Base-by-base conservation (phyloP, 2,797 vertebrate genomes). In the Microcaecilia unicolor region DNA sequence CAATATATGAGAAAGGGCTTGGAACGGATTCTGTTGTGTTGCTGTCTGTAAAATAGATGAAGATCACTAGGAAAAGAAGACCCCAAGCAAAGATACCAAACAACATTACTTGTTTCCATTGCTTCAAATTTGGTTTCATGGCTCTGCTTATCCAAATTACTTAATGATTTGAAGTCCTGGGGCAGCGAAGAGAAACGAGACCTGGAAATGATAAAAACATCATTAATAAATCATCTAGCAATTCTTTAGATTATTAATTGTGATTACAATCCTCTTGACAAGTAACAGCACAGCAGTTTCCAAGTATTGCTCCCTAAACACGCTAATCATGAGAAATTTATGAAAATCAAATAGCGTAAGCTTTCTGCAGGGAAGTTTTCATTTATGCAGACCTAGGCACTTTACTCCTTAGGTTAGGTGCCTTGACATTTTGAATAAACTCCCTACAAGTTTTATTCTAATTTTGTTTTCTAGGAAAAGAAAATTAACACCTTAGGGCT, bases 31-130 rank as follows among this genome's bases (percentile, higher is more conserved):
- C 85, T 6, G 88, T 84, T 24, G 87, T 81, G 41, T 78, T 87
- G 46, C 78, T 85, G 41, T 98, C 92, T 44, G 94, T 85, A 61
- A 97, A 96, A 75, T 95, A 97, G 14, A 96, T 85, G 61, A 99
- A 91, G 46, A 98, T 82, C 19, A 72, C 88, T 30, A 98, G 60
- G 60, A 97, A 94, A 41, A 97, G 62, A 34, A 99, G 74, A n/a
- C 77, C 91, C 96, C 96, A 99, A 15, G 82, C 87, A 47, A 97
- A 81, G 67, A 97, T 90, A 35, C 87, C 88, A 42, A 85, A 80
- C 43, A 99, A 80, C 75, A 87, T 85, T 37, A 95, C 65, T 72
- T 85, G 82, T 70, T 93, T 81, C 93, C 96, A 98, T 73, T 80
- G 83, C 45, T 83, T 85, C 72, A 85, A 42, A 54, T 78, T 83